phyloP scores from a whole-genome alignment of 2,797 vertebrate genomes.

The Sebastes vulpes region DNA sequence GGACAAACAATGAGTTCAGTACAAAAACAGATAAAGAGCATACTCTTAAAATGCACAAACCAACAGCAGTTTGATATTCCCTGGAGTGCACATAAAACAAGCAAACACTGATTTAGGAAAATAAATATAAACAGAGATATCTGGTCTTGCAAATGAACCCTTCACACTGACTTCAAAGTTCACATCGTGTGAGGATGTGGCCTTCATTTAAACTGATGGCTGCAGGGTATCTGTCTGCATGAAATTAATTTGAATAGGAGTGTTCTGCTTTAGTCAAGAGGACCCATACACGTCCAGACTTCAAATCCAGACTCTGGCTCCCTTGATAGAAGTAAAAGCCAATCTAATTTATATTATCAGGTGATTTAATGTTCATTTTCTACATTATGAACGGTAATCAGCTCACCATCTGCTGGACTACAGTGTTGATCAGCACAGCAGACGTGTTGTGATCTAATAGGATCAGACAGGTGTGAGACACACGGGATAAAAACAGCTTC shows the following conservation, averaged over 20 bases:
- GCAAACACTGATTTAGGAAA: background rate
- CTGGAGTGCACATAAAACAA: background rate
- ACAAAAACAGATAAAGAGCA: background rate
- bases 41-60: background rate
- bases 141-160: background rate
- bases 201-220: slow-evolving; percentile 15
- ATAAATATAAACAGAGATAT: background rate
- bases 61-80: background rate
- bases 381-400: slow-evolving; percentile 55
- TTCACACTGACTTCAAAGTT: background rate
- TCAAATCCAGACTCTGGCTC: slow-evolving; percentile 5
- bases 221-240: background rate
- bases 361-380: slow-evolving; percentile 57
- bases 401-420: slow-evolving; percentile 57
- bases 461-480: slow-evolving; percentile 49
- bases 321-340: slow-evolving; percentile 31
- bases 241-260: background rate
- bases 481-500: background rate
- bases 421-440: slow-evolving; percentile 40
- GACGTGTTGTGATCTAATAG: slow-evolving; percentile 37
- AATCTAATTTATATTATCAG: slow-evolving; percentile 57
- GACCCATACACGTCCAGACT: background rate
- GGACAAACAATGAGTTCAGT: background rate
- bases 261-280: background rate
- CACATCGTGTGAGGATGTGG: slow-evolving; percentile 2